Percentiles rank a stretch among this genome's conserved stretches.
These are phyloP conservation scores for Bergia sp. DNA, from an alignment of 92 coral and sea anemone genomes.

Conservation along the genomic window DNA sequence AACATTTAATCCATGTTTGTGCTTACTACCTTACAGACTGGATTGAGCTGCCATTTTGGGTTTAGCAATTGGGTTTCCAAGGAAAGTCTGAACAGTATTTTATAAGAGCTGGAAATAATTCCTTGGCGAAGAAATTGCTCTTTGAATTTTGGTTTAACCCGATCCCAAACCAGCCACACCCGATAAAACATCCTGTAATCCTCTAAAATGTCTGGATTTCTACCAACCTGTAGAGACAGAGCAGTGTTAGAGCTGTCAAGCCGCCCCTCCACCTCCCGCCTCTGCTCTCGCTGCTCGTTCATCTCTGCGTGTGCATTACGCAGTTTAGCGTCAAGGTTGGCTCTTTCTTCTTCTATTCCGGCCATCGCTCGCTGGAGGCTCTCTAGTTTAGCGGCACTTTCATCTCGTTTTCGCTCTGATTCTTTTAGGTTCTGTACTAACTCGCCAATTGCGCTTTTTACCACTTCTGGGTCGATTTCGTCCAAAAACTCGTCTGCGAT, in stretches of 20 bases:
- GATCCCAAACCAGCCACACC: neutral
- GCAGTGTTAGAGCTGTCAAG: conserved; percentile 64
- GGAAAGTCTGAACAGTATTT: too few relatives aligned
- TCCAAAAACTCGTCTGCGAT: conserved; percentile 75
- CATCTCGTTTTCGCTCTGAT: conserved; percentile 72
- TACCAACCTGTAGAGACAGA: conserved; percentile 72
- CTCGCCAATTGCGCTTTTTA: conserved; percentile 67
- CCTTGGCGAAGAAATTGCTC: too few relatives aligned
- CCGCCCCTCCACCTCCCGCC: conserved; percentile 67
- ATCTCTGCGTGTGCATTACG: conserved; percentile 69
- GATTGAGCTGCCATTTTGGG: too few relatives aligned
- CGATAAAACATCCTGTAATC: too few relatives aligned
- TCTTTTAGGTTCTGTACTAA: conserved; percentile 77
- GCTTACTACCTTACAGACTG: too few relatives aligned
- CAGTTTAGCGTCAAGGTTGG: conserved; percentile 56
- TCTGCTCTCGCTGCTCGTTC: conserved; percentile 75
- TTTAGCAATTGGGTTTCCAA: too few relatives aligned
- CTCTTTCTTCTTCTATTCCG: conserved; percentile 73
- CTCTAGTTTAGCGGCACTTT: conserved; percentile 66
- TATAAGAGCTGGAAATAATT: too few relatives aligned
- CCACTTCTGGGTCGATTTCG: conserved; percentile 79
- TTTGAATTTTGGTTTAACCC: too few relatives aligned
- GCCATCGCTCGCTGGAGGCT: conserved; percentile 65
- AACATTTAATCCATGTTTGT: too few relatives aligned
- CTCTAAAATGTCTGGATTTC: neutral